A percentile compares a stretch with the other conserved stretches of the same genome.
Evolutionary conservation across 2,888 invertebrate genomes (phyloP).

Genomic region (Zhuqinia jingwanae): DNA sequence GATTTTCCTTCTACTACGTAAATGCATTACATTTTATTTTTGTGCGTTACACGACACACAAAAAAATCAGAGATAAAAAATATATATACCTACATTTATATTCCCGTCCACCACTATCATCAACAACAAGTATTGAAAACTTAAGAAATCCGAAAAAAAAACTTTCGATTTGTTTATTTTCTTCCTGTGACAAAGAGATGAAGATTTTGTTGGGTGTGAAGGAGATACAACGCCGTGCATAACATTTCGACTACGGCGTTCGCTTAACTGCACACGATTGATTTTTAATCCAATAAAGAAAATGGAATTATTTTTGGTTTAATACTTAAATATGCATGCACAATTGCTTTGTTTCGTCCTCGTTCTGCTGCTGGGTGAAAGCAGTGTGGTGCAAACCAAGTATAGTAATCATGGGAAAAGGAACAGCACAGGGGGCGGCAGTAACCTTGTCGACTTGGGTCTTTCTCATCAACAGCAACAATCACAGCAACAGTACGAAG

Average conservation of each 20-base stretch:
- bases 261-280: neutral
- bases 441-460: slow-evolving; percentile 18
- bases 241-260: too few relatives aligned
- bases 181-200: neutral
- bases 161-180: too few relatives aligned
- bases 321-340: slow-evolving; percentile 52
- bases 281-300: slow-evolving; percentile 12
- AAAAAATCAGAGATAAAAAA: too few relatives aligned
- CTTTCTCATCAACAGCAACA: slow-evolving; percentile 5
- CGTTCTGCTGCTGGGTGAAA: slow-evolving; percentile 67
- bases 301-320: slow-evolving; percentile 27
- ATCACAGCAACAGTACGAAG: slow-evolving; percentile 13
- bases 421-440: neutral
- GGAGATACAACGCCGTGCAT: too few relatives aligned
- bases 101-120: too few relatives aligned
- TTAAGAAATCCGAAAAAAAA: neutral
- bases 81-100: too few relatives aligned
- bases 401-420: slow-evolving; percentile 3
- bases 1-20: neutral
- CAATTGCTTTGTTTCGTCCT: slow-evolving; percentile 63
- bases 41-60: too few relatives aligned
- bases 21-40: too few relatives aligned
- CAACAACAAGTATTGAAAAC: too few relatives aligned
- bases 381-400: slow-evolving; percentile 60
- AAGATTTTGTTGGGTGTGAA: neutral